These are phyloP conservation scores for Sander lucioperca DNA, from an alignment of 2,113 vertebrate species.

Conservation along the genomic window DNA sequence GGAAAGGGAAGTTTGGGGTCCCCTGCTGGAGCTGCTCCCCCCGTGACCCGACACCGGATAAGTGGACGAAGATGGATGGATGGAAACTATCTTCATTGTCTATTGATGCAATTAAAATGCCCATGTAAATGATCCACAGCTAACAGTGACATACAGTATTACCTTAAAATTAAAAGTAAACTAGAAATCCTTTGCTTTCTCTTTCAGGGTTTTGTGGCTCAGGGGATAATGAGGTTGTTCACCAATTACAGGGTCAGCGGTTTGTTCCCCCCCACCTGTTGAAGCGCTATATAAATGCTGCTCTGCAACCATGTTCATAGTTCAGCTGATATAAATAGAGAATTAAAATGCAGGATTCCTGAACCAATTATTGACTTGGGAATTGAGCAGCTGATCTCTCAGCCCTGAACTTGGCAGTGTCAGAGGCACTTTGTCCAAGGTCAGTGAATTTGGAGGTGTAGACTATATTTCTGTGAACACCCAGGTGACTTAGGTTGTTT, in stretches of 20 bases:
- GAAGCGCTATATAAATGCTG: background rate
- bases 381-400: background rate
- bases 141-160: background rate
- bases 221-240: no score
- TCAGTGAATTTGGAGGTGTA: background rate
- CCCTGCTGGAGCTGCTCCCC: no score
- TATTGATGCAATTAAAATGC: background rate
- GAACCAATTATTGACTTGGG: background rate
- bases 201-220: background rate
- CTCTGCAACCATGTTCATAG: background rate
- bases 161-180: background rate
- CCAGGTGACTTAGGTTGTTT: background rate
- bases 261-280: background rate
- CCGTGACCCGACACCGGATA: no score
- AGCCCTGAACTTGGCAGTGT: background rate
- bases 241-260: background rate
- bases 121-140: background rate
- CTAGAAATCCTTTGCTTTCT: no score
- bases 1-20: no score
- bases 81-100: no score
- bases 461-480: background rate
- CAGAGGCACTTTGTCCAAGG: background rate
- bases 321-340: background rate
- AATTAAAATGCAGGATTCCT: conserved; percentile 8
- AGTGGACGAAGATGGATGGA: no score